A percentile compares a stretch with the other conserved stretches of the same genome.
Evolutionary conservation across 2,888 invertebrate genomes (phyloP).

Genomic region (Apamea monoglypha): DNA sequence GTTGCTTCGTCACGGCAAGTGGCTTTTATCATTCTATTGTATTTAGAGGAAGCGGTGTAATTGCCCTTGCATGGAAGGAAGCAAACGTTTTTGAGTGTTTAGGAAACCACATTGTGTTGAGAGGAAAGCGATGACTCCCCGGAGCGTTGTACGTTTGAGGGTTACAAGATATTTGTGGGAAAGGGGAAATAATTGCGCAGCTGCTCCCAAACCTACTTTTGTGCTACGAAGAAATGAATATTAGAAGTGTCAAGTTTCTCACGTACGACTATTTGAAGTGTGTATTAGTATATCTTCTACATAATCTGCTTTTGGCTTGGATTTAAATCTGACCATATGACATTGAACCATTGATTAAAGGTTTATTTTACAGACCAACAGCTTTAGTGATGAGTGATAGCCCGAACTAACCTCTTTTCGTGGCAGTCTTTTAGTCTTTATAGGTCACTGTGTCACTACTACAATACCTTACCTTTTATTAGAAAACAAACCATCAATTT

Average conservation of each 20-base stretch:
- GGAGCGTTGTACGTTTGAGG: constrained; percentile 30
- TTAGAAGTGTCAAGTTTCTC: not conserved
- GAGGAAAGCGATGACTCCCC: constrained; percentile 58
- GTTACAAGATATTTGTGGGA: constrained; percentile 29
- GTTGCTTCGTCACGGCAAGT: constrained; percentile 75
- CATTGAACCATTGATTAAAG: not conserved
- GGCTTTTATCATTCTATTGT: constrained; percentile 86
- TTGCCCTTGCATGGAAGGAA: constrained; percentile 85
- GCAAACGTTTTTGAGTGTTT: constrained; percentile 78
- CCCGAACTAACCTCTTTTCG: constrained; percentile 22
- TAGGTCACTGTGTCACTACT: constrained; percentile 37
- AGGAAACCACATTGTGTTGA: constrained; percentile 74
- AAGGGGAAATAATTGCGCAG: constrained; percentile 10
- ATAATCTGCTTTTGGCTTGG: not conserved
- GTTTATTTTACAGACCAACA: not conserved
- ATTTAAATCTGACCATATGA: not conserved
- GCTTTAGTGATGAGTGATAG: constrained; percentile 14
- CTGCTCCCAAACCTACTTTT: not conserved
- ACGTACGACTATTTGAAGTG: not conserved
- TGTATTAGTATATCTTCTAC: not conserved
- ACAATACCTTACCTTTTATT: constrained; percentile 36
- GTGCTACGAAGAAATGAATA: not conserved
- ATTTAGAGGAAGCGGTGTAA: constrained; percentile 84
- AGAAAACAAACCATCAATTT: constrained; percentile 36
- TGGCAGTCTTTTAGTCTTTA: constrained; percentile 17